Evolutionary conservation across 2,888 invertebrate genomes (phyloP).

Genomic region (Conchocele bisecta): DNA sequence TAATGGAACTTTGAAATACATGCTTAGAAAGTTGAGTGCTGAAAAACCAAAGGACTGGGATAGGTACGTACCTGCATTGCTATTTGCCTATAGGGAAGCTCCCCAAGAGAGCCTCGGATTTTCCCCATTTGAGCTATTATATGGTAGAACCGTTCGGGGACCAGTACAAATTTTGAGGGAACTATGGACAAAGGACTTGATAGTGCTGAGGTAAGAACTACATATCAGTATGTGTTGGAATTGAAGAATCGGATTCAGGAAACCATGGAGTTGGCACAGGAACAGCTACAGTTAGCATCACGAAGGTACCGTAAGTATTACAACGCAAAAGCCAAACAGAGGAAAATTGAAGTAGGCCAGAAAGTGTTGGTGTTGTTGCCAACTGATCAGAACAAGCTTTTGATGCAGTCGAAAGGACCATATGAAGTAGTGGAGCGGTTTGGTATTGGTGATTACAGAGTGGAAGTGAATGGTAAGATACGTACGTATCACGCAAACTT

Average conservation of each 20-base stretch:
- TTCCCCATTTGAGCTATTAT: conserved; percentile 54
- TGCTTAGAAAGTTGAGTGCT: conserved; percentile 43
- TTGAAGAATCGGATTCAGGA: conserved; percentile 40
- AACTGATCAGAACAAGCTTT: not conserved
- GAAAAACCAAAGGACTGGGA: conserved; percentile 58
- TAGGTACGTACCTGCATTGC: conserved; percentile 32
- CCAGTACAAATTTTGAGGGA: conserved; percentile 39
- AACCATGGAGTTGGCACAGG: conserved; percentile 39
- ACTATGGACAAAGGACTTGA: conserved; percentile 39
- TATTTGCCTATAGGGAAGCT: conserved; percentile 56
- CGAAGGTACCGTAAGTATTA: not conserved
- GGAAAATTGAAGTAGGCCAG: not conserved
- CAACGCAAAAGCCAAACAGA: not conserved
- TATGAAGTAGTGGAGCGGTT: not conserved
- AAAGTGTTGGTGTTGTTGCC: not conserved
- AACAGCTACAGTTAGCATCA: not conserved
- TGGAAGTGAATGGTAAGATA: not conserved
- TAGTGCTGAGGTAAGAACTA: conserved; percentile 25
- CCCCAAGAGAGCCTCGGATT: conserved; percentile 45
- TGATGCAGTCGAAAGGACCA: conserved; percentile 1
- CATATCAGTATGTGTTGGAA: conserved; percentile 54
- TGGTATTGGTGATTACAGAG: not conserved
- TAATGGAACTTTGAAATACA: conserved; percentile 57
- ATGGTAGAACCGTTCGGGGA: conserved; percentile 45
- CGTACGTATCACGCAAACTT: not conserved